Base-by-base conservation (phyloP, 2,797 vertebrate genomes). In the Phyllotis vaccarum region DNA sequence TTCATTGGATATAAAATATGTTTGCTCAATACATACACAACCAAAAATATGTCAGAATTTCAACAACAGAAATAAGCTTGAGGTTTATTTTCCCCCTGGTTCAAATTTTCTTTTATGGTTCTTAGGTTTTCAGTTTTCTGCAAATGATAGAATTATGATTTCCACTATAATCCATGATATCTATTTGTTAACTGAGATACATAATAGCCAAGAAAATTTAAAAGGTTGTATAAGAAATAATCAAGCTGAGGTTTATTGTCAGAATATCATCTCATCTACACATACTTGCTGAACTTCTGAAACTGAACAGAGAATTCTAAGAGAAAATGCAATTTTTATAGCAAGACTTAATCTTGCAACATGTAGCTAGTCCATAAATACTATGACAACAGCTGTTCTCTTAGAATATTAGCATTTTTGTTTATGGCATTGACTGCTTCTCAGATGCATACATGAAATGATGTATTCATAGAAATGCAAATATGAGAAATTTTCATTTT, bases 361-460 rank as follows among this genome's bases (percentile, higher is more conserved):
- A 92, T 95, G 96, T 60, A 91, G 89, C 72, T 78, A 79, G 79
- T 89, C 94, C 94, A 97, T 92, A 98, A 98, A 97, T 97, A 97
- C 89, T 22, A 10, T 93, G 94, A 82, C 96, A 96, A 92, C 97
- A 98, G 97, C 95, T 97, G 97, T 97, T 97, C 96, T 68, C 92
- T 64, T 24, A 56, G 90, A 93, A 90, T 96, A 97, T 96, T 97
- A 97, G 96, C 96, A 96, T 97, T 96, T 97, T 89, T 95, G 94
- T 90, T 94, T 96, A 88, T 97, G 96, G 92, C 76, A 74, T 96
- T 96, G 96, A 96, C 96, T 98, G 97, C 96, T 95, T 97, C 87
- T 96, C 82, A 93, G 90, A 96, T 97, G 93, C n/a, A n/a, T n/a
- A n/a, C n/a, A n/a, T n/a, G n/a, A n/a, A n/a, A n/a, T n/a, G n/a